phyloP scores from a whole-genome alignment of 2,797 vertebrate species.

The Buphagus erythrorhynchus region DNA sequence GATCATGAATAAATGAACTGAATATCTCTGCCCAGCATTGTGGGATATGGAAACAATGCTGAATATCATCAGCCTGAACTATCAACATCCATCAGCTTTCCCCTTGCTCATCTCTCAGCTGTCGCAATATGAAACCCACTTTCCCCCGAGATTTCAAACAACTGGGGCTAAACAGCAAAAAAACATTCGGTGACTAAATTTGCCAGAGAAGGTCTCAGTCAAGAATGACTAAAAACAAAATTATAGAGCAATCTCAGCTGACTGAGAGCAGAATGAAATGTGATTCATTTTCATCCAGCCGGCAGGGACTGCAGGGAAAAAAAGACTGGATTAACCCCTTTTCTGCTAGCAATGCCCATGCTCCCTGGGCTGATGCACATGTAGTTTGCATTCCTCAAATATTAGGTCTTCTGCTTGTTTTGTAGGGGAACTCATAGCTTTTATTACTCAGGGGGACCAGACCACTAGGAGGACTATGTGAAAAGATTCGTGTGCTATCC shows the following conservation, averaged over 20 bases:
- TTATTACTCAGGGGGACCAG: neutral
- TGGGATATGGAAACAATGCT: constrained; percentile 62
- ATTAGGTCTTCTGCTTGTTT: neutral
- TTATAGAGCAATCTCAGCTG: constrained; percentile 76
- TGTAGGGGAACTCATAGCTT: neutral
- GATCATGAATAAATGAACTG: constrained; percentile 69
- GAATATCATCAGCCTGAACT: constrained; percentile 48
- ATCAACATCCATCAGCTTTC: constrained; percentile 71
- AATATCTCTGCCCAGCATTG: constrained; percentile 45
- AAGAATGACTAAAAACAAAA: constrained; percentile 79
- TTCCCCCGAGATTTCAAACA: constrained; percentile 51
- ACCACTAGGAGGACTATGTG: neutral
- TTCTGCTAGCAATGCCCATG: neutral
- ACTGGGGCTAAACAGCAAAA: constrained; percentile 68
- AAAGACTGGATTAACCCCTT: constrained; percentile 53
- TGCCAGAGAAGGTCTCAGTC: constrained; percentile 76
- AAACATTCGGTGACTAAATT: constrained; percentile 71
- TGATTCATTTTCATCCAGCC: constrained; percentile 75
- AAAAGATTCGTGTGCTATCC: neutral
- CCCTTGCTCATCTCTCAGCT: constrained; percentile 67
- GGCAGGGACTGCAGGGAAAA: constrained; percentile 34
- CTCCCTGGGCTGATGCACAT: neutral
- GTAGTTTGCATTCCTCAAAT: neutral
- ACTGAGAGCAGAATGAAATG: constrained; percentile 75
- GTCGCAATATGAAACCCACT: constrained; percentile 54